phyloP scores from a whole-genome alignment of 2,888 invertebrate genomes.

The Cancer borealis region DNA sequence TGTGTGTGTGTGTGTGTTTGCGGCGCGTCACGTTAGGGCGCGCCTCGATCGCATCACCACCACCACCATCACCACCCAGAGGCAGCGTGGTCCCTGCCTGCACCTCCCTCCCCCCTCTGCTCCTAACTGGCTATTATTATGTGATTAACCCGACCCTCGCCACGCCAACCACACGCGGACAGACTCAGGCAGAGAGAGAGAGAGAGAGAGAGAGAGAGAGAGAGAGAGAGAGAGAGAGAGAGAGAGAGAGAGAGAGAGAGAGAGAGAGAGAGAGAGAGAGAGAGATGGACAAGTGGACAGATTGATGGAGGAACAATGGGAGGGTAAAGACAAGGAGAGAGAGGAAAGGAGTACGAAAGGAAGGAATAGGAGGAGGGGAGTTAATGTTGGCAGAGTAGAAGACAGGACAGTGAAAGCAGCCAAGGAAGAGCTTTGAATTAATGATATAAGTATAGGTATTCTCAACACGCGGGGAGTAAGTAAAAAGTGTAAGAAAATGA shows the following conservation, averaged over 20 bases:
- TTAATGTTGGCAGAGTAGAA: neutral
- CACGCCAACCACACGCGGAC: conserved; percentile 28
- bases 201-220: neutral
- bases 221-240: neutral
- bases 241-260: neutral
- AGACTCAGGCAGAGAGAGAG: neutral
- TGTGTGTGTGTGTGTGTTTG: neutral
- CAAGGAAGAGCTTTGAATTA: neutral
- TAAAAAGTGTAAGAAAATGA: neutral
- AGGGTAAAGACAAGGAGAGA: neutral
- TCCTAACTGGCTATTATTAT: conserved; percentile 28
- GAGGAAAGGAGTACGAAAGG: neutral
- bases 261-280: neutral
- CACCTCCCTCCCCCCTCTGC: neutral
- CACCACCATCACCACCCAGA: neutral
- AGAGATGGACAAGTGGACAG: neutral
- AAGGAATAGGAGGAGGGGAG: neutral
- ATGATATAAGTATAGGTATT: neutral
- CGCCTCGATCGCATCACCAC: neutral
- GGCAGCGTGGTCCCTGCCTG: neutral
- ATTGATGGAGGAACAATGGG: neutral
- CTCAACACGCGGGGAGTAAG: neutral
- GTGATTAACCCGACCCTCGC: conserved; percentile 31
- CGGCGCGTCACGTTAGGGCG: neutral
- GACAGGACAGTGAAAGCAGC: neutral